Evolutionary conservation across 2,113 vertebrate species (phyloP), one percentile per base, ranked within the genome.

Genomic region (Prunella fulvescens): DNA sequence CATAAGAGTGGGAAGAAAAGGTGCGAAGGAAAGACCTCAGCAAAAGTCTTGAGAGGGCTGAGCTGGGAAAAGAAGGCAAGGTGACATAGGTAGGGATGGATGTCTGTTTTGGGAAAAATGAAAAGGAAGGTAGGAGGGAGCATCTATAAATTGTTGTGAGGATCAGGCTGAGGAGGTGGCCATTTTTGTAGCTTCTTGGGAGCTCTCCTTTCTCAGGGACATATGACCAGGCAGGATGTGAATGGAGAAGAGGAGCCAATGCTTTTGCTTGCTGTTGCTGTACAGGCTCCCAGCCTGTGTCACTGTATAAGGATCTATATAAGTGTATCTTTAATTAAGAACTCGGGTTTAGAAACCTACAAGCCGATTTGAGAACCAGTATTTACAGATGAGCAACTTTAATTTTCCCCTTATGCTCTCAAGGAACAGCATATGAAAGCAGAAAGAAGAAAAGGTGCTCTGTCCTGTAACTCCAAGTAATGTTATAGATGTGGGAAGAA

Each of bases 341-440:
- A 66, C 22, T 80, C 93, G 13, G 23, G 28, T 65, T 86, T 88
- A 31, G n/a, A 97, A 93, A 95, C 85, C 90, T 81, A 29, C 81
- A 90, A 97, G 81, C 91, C 0, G 39, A 88, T 95, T 95, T 95
- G 64, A 74, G 47, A 88, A 44, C 20, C 14, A 22, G 26, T 50
- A 37, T 77, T 91, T 96, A 81, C 62, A 78, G 66, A 90, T 83
- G 50, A 85, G 9, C 3, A 3, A 87, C 23, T 82, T 79, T 11
- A 88, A 92, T 93, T 95, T 95, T 80, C 62, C 14, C 85, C 28
- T 91, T 80, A 15, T 0, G 0, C 42, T 93, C 35, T 58, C 11
- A 58, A 39, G 61, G 51, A 80, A 65, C 1, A 3, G 25, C 39
- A 60, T 87, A n/a, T 17, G 14, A 56, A 74, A 22, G 35, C 2